Conservation (phyloP, 2,888 invertebrate species). For the Trissolcus brochymenae region DNA sequence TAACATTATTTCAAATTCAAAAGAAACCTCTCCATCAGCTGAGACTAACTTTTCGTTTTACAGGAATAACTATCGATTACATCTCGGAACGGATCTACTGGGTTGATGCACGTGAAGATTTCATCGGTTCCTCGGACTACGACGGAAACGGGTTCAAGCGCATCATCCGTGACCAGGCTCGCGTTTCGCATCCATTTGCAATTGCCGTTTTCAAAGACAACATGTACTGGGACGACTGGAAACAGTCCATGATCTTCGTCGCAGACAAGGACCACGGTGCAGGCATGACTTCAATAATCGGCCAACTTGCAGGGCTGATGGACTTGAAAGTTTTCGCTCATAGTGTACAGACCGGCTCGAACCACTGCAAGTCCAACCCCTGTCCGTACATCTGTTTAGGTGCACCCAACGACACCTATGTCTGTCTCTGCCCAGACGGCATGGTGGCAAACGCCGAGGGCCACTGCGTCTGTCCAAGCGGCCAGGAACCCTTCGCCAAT, state of each 20-base stretch:
- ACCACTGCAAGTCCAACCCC: constrained; percentile 82
- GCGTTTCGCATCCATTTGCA: constrained; percentile 89
- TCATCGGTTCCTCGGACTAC: constrained; percentile 86
- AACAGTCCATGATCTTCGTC: constrained; percentile 85
- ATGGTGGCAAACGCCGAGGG: constrained; percentile 78
- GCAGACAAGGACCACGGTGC: constrained; percentile 87
- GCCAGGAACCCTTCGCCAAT: constrained; percentile 80
- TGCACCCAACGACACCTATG: constrained; percentile 81
- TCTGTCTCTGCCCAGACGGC: constrained; percentile 90
- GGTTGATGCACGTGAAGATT: constrained; percentile 90
- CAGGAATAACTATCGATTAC: constrained; percentile 86
- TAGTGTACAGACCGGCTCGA: constrained; percentile 85
- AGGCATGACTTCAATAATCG: constrained; percentile 80
- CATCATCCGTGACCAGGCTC: constrained; percentile 81
- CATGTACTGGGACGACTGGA: constrained; percentile 95
- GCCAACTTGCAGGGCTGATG: constrained; percentile 85
- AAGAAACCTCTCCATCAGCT: neutral
- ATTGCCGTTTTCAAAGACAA: constrained; percentile 90
- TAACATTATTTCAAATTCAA: neutral
- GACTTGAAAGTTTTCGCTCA: constrained; percentile 89
- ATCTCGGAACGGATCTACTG: constrained; percentile 89
- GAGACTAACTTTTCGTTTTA: neutral
- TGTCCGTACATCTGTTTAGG: constrained; percentile 89
- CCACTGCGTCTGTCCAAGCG: constrained; percentile 88
- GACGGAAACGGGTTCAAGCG: constrained; percentile 83